Evolutionary conservation across 2,888 invertebrate genomes (phyloP), one percentile per base, ranked within the genome.

Genomic region (Nesidiocoris tenuis): DNA sequence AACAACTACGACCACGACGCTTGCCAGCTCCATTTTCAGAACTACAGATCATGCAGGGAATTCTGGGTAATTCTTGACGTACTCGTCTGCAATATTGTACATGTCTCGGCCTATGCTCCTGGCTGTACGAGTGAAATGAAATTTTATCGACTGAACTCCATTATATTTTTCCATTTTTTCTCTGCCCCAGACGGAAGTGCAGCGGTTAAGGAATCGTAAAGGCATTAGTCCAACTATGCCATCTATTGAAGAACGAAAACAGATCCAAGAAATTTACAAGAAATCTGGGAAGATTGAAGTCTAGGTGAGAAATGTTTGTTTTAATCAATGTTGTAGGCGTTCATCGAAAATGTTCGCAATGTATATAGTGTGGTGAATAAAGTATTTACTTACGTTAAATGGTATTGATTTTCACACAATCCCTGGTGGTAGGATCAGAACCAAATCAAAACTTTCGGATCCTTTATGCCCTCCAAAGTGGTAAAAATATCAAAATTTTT

Each of bases 1-100:
- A 89, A 90, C 82, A 87, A 88, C 80, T 91, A 87, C 81, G 87
- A 91, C 79, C 86, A 87, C 70, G 86, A 87, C 0, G 87, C 87
- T 81, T 95, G 95, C 82, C 83, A 85, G 80, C 76, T 83, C 0
- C 88, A 89, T 82, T 93, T 93, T 82, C 87, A 87, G 55, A 95
- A 95, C 83, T 94, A 93, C 82, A 91, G 89, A 78, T 87, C 86
- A 1, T 95, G 94, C 83, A 91, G 89, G 83, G 88, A 88, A 78
- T 94, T 95, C 85, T 95, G 94, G 95, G 94, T 93, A 86, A 84
- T 83, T 75, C 9, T 59, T 17, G 85, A n/a, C 56, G 16, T 5
- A 12, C 19, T 71, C 12, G 5, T 7, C 9, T 21, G 7, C 9
- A 12, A 59, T 17, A 59, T 17, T 7, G 7, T 16, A n/a, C n/a